Conservation (phyloP, 2,113 vertebrate species). For the Pipra filicauda region DNA sequence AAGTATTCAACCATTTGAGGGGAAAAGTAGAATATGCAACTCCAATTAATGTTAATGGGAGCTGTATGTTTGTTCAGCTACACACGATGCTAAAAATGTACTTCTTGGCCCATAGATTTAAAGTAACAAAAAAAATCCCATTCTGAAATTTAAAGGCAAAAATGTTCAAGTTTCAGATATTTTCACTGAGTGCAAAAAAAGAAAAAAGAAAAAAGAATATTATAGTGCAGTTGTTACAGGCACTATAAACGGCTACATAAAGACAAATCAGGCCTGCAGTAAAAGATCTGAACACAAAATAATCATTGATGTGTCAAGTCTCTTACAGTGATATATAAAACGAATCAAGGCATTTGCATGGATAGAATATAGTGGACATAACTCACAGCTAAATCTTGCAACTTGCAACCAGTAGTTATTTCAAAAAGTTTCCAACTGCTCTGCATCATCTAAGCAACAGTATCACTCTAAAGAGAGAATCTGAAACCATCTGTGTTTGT, state of each 20-base stretch:
- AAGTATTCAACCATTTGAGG: neutral
- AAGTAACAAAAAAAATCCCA: neutral
- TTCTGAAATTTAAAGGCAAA: neutral
- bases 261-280: neutral
- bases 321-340: neutral
- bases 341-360: neutral
- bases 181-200: neutral
- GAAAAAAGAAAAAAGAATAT: neutral
- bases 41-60: neutral
- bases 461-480: conserved; percentile 3
- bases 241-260: neutral
- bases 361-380: conserved; percentile 5
- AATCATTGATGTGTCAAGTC: neutral
- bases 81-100: neutral
- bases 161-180: neutral
- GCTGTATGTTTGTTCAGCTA: conserved; percentile 3
- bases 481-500: conserved; percentile 47
- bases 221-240: neutral
- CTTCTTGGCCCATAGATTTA: neutral
- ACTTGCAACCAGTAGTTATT: conserved; percentile 14
- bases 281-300: conserved; percentile 23
- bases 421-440: conserved; percentile 17
- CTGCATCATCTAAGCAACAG: neutral
- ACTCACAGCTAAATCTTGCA: conserved; percentile 1
- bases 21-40: neutral